These are phyloP conservation scores for Cephalopholis sonnerati DNA, from an alignment of 2,113 vertebrate genomes.

Conservation along the genomic window DNA sequence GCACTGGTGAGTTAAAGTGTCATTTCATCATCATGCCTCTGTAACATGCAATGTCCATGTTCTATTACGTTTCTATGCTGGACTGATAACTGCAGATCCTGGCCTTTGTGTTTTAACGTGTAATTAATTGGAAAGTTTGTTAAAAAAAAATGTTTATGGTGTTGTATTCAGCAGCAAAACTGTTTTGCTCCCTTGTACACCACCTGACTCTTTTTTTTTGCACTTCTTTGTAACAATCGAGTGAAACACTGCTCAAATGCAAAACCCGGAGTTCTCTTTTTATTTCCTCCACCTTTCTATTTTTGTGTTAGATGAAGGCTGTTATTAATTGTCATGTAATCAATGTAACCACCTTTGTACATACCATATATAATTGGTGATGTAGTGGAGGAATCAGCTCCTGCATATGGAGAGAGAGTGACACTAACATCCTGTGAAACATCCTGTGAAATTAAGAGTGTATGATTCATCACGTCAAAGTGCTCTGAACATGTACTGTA, in stretches of 20 bases:
- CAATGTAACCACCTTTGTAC: background rate
- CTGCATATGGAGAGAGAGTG: background rate
- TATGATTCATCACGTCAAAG: background rate
- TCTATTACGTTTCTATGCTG: background rate
- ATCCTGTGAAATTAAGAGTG: background rate
- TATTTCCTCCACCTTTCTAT: background rate
- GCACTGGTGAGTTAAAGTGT: background rate
- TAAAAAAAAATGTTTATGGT: background rate
- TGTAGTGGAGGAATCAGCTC: background rate
- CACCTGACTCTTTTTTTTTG: background rate
- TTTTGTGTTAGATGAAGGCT: background rate
- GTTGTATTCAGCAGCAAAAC: background rate
- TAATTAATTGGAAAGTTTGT: background rate
- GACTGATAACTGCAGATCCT: background rate
- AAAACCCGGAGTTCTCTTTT: background rate
- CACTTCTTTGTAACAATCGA: background rate
- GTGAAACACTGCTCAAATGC: background rate
- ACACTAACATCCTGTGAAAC: background rate
- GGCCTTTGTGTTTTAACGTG: background rate
- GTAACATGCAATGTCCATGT: background rate
- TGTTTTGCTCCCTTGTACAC: background rate
- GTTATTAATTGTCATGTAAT: background rate
- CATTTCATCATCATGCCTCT: slow-evolving; percentile 4
- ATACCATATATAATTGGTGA: too few relatives aligned
- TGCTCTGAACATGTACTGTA: background rate